These are phyloP conservation scores for Gobio gobio DNA, from an alignment of 2,113 vertebrate genomes.

Conservation along the genomic window DNA sequence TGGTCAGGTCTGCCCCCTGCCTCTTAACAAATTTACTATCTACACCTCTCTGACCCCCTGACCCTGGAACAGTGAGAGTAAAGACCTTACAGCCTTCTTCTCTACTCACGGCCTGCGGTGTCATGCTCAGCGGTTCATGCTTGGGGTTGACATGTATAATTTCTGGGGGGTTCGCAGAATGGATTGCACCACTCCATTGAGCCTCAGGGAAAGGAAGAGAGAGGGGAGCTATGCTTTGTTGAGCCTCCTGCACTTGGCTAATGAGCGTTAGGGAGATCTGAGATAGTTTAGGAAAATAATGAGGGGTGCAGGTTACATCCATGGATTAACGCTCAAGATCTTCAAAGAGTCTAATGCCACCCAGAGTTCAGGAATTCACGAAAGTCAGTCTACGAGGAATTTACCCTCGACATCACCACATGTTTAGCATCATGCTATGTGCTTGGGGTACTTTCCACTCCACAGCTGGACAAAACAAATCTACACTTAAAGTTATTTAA, in stretches of 20 bases:
- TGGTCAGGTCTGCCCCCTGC: conserved; percentile 40
- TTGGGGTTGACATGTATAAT: conserved; percentile 28
- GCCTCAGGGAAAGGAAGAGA: background rate
- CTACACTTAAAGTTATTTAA: background rate
- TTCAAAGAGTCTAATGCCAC: conserved; percentile 49
- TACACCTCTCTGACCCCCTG: conserved; percentile 46
- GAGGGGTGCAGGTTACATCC: conserved; percentile 42
- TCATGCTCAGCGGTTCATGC: background rate
- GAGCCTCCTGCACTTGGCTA: conserved; percentile 37
- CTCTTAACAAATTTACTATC: conserved; percentile 49
- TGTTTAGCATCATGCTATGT: background rate
- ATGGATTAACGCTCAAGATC: conserved; percentile 36
- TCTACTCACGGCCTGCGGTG: conserved; percentile 27
- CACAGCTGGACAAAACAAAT: background rate
- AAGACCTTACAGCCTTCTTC: conserved; percentile 33
- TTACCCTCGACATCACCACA: background rate
- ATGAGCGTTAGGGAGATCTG: conserved; percentile 44
- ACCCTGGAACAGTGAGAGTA: conserved; percentile 39
- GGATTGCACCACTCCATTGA: conserved; percentile 10
- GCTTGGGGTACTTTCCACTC: background rate
- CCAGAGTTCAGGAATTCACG: conserved; percentile 49
- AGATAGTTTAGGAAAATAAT: conserved; percentile 42
- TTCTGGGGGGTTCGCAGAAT: conserved; percentile 20
- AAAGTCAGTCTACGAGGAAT: conserved; percentile 30
- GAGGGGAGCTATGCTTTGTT: conserved; percentile 39